Conservation (phyloP, 2,888 invertebrate genomes). For the Chrysolina americana region DNA sequence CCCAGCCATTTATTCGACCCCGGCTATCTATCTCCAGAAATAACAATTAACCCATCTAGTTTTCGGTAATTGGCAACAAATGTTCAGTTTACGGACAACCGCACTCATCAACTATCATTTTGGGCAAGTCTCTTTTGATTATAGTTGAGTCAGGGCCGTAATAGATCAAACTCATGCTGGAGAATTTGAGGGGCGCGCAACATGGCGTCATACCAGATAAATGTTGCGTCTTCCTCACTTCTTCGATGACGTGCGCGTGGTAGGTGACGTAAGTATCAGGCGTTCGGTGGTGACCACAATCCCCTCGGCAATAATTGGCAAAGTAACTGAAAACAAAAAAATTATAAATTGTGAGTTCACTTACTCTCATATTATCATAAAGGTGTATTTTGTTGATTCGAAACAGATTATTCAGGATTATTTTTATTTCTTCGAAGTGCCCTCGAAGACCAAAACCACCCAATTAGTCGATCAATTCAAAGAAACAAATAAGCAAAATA, state of each 20-base stretch:
- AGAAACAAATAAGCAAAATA: too few species aligned
- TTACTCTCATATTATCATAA: too few species aligned
- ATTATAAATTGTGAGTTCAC: background rate
- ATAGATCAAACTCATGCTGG: constrained; percentile 93
- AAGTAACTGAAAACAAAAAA: constrained; percentile 78
- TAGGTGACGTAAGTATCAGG: constrained; percentile 89
- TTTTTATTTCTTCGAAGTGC: too few species aligned
- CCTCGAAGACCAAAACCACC: too few species aligned
- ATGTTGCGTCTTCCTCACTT: constrained; percentile 84
- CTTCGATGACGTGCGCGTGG: constrained; percentile 93
- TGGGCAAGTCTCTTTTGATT: constrained; percentile 93
- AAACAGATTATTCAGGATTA: too few species aligned
- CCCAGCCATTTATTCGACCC: background rate
- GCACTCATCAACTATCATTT: constrained; percentile 97
- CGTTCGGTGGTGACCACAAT: constrained; percentile 85
- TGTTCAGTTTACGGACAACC: constrained; percentile 84
- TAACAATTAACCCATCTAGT: background rate
- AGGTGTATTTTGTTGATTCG: too few species aligned
- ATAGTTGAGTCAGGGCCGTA: constrained; percentile 92
- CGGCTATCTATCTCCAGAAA: background rate
- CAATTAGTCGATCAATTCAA: too few species aligned
- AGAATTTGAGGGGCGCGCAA: constrained; percentile 93
- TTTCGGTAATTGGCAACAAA: constrained; percentile 2
- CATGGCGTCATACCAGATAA: constrained; percentile 89
- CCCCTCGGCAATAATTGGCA: constrained; percentile 94